A percentile compares a stretch with the other conserved stretches of the same genome.
These are phyloP conservation scores for Apostichopus parvimensis DNA, from an alignment of 35 echinoderm and acorn worm genomes.

Conservation along the genomic window DNA sequence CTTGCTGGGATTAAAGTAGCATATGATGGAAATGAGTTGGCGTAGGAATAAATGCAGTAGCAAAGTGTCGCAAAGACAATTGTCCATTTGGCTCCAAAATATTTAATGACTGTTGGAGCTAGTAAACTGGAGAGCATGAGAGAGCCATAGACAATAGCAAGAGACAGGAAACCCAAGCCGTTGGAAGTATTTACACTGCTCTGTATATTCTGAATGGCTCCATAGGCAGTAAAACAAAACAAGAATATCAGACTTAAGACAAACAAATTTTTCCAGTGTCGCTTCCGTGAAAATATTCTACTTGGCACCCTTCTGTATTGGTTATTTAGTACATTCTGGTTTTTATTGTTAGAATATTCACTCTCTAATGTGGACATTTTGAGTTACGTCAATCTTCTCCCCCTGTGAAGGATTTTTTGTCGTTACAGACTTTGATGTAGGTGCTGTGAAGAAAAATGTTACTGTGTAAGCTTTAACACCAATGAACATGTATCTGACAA, in stretches of 20 bases:
- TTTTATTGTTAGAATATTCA: not conserved
- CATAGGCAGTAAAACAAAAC: slow-evolving; percentile 82
- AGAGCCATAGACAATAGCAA: slow-evolving; percentile 75
- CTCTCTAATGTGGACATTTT: not conserved
- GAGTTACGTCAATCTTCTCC: not conserved
- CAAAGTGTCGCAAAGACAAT: slow-evolving; percentile 59
- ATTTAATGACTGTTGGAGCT: slow-evolving; percentile 66
- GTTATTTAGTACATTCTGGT: not conserved
- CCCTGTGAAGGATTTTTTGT: too few relatives aligned
- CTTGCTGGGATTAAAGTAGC: slow-evolving; percentile 72
- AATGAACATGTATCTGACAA: too few relatives aligned
- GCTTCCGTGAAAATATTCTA: not conserved
- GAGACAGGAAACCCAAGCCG: slow-evolving; percentile 65
- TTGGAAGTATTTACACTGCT: slow-evolving; percentile 70
- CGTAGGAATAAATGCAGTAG: slow-evolving; percentile 64
- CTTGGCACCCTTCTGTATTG: not conserved
- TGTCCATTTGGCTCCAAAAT: slow-evolving; percentile 77
- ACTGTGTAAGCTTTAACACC: too few relatives aligned
- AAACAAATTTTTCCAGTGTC: slow-evolving; percentile 74
- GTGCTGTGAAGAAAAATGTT: too few relatives aligned
- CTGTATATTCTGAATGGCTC: slow-evolving; percentile 83
- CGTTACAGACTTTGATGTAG: too few relatives aligned
- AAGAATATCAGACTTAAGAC: slow-evolving; percentile 61
- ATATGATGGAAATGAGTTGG: slow-evolving; percentile 68
- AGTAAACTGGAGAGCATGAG: slow-evolving; percentile 74